These are phyloP conservation scores for Nycticryphes semicollaris DNA, from an alignment of 2,113 vertebrate species.

Conservation along the genomic window DNA sequence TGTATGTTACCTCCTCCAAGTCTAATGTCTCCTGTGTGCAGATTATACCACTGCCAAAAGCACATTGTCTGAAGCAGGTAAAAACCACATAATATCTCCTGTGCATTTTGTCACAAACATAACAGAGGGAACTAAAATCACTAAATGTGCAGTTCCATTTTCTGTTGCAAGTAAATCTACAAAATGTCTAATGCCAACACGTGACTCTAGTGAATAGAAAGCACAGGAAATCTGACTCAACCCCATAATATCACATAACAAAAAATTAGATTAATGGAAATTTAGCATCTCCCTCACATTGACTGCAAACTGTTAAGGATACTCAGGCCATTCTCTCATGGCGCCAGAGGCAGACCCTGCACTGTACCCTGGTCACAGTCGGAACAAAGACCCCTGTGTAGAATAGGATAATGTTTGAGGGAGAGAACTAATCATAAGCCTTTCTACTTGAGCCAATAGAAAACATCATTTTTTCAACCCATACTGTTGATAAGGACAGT, in stretches of 20 bases:
- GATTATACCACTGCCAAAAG: neutral
- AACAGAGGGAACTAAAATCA: neutral
- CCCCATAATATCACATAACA: neutral
- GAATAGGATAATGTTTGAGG: neutral
- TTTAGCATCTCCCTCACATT: neutral
- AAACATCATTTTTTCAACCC: neutral
- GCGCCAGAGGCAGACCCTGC: neutral
- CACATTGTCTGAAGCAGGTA: neutral
- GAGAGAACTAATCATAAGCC: neutral
- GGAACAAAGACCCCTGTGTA: neutral
- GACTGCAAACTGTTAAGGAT: neutral
- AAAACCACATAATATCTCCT: neutral
- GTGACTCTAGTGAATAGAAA: neutral
- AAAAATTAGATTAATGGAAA: neutral
- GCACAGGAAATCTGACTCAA: constrained; percentile 25
- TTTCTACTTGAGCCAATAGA: neutral
- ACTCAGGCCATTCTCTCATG: neutral
- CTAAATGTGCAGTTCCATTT: neutral
- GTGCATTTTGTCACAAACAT: neutral
- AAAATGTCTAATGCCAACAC: neutral
- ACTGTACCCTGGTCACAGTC: neutral
- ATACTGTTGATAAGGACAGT: neutral
- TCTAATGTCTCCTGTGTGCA: too few relatives aligned
- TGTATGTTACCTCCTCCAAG: neutral
- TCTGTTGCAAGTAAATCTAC: neutral